Evolutionary conservation across 2,888 invertebrate genomes (phyloP), one percentile per base, ranked within the genome.

Genomic region (Apeira syringaria): DNA sequence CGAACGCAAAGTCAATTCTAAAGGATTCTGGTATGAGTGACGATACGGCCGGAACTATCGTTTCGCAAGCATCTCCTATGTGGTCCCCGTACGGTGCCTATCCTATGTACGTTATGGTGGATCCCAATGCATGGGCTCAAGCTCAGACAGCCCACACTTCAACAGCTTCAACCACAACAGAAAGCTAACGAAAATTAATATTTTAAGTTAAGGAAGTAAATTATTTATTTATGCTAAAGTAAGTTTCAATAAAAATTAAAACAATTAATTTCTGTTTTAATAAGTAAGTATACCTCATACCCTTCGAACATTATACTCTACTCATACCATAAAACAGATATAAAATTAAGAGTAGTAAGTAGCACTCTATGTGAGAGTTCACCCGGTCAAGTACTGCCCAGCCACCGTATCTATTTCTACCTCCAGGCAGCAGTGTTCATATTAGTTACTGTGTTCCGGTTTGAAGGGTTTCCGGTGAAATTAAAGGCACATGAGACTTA

Each of bases 31-130:
- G 75, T 7, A 52, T 65, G 10, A 74, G 56, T 45, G 80, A 80
- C 9, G 79, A 79, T 7, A 61, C 65, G 1, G 67, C 59, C 11
- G 59, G 51, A 33, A 47, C 74, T 5, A 59, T 60, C 1, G 51
- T 71, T 44, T 42, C 69, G 3, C 65, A 71, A 28, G 30, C 70
- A 26, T 52, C 80, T 29, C 68, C 78, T 0, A 63, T 63, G 41
- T 86, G 85, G 83, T 68, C 82, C 1, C 59, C 71, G 27, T 59
- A 76, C 1, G 78, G 77, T 25, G 56, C 71, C 2, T 86, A 85
- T 53, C 81, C 88, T 1, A 76, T 78, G 60, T 88, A 87, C 38
- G 63, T 88, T 6, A 80, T 85, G 80, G 64, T 87, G 29, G 82
- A 83, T 46, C 86, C 88, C 3, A 68, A 57, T 35, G 50, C 75